Percentiles rank a stretch among this genome's conserved stretches.
These are phyloP conservation scores for Castor canadensis DNA, from an alignment of 2,113 vertebrate genomes.

Conservation along the genomic window DNA sequence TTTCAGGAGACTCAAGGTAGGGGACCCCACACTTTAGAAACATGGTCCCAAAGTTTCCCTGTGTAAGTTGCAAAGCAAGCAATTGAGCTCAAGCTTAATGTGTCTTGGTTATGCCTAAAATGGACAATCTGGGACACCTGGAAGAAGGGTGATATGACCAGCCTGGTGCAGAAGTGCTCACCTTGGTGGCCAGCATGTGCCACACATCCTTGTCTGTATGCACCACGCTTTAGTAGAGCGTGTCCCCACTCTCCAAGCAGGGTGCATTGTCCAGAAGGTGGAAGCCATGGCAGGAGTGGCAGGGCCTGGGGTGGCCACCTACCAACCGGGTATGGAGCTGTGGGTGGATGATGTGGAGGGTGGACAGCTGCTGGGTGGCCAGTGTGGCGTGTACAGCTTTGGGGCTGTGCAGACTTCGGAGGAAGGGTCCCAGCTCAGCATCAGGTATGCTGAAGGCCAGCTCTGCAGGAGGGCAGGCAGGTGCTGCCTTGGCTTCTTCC, in stretches of 20 bases:
- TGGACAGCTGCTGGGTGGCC: slow-evolving; percentile 77
- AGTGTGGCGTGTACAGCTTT: slow-evolving; percentile 28
- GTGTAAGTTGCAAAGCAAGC: neutral
- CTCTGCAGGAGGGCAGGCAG: neutral
- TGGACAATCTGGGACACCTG: too few relatives aligned
- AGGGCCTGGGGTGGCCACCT: slow-evolving; percentile 73
- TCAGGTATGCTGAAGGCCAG: slow-evolving; percentile 78
- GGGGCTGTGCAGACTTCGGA: slow-evolving; percentile 62
- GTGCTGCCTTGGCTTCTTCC: fast-evolving
- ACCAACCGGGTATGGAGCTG: slow-evolving; percentile 9
- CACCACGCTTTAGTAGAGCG: slow-evolving; percentile 82
- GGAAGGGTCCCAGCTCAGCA: slow-evolving; percentile 69
- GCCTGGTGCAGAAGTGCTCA: slow-evolving; percentile 68
- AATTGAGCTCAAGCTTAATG: fast-evolving
- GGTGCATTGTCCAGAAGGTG: slow-evolving; percentile 58
- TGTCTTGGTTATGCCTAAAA: too few relatives aligned
- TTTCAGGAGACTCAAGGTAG: too few relatives aligned
- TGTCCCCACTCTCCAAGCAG: slow-evolving; percentile 74
- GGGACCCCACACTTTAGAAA: too few relatives aligned
- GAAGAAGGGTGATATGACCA: too few relatives aligned
- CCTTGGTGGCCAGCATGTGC: slow-evolving; percentile 84
- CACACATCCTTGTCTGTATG: slow-evolving; percentile 66
- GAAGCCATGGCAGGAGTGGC: neutral
- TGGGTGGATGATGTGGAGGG: slow-evolving; percentile 73
- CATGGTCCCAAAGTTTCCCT: neutral